phyloP scores from a whole-genome alignment of 2,113 vertebrate species.

The Pelecanus crispus region DNA sequence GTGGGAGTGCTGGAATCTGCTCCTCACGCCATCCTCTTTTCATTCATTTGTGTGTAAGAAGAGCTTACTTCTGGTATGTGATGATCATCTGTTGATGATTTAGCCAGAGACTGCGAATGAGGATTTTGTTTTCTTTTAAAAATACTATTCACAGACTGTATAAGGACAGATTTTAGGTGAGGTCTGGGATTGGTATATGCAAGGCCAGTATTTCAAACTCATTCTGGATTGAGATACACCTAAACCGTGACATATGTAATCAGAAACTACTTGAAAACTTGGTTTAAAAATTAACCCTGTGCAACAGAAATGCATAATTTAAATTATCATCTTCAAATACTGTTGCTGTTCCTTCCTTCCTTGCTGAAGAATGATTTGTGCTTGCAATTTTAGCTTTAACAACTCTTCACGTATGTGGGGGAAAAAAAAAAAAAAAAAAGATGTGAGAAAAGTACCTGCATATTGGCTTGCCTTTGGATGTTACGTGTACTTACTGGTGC shows the following conservation, averaged over 20 bases:
- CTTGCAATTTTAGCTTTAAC: neutral
- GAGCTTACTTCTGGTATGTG: neutral
- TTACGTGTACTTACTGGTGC: neutral
- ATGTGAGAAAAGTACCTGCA: neutral
- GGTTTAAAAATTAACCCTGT: neutral
- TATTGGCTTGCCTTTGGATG: neutral
- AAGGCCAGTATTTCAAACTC: neutral
- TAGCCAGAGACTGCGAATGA: neutral
- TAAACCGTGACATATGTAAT: neutral
- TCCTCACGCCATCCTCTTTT: neutral
- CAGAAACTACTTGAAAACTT: neutral
- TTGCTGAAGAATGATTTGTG: neutral
- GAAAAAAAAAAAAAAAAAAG: neutral
- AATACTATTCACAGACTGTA: neutral
- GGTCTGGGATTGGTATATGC: neutral
- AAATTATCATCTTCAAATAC: neutral
- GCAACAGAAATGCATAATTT: neutral
- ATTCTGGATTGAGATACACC: neutral
- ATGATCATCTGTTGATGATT: neutral
- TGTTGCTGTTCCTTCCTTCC: neutral
- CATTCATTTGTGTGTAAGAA: neutral
- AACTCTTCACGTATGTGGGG: neutral
- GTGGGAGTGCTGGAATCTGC: neutral
- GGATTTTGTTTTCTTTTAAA: neutral
- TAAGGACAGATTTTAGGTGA: neutral